Percentiles rank a stretch among this genome's conserved stretches.
These are phyloP conservation scores for Saccopteryx leptura DNA, from an alignment of 2,113 vertebrate genomes.

Conservation along the genomic window DNA sequence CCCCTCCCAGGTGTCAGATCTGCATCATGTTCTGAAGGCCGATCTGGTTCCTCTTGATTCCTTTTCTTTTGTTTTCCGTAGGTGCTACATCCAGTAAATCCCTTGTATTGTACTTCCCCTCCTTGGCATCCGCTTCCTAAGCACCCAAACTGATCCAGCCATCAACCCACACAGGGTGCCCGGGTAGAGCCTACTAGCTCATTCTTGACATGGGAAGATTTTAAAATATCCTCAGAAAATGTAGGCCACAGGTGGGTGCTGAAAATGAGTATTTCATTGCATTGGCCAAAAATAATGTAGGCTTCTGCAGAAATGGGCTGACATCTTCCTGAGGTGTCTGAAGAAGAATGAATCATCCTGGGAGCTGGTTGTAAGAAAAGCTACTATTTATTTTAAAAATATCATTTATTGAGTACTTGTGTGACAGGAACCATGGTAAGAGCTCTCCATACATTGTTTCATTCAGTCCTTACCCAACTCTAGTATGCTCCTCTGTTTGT, in stretches of 20 bases:
- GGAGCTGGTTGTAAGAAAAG: conserved; percentile 45
- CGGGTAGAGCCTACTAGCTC: not conserved
- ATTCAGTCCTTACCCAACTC: conserved; percentile 63
- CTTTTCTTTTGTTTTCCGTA: not conserved
- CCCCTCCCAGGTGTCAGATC: not conserved
- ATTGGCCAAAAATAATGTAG: not conserved
- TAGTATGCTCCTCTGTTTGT: conserved; percentile 49
- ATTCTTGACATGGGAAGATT: not conserved
- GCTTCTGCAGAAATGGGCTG: not conserved
- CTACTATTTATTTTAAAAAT: conserved; percentile 75
- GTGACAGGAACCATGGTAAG: conserved; percentile 67
- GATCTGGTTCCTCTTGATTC: not conserved
- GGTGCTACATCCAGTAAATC: not conserved
- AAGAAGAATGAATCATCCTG: conserved; percentile 36
- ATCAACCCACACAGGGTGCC: not conserved
- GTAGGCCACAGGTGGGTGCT: not conserved
- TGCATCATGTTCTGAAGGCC: not conserved
- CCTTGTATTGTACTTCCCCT: not conserved
- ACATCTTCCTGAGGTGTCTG: not conserved
- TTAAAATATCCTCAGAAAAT: not conserved
- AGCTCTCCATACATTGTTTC: conserved; percentile 63
- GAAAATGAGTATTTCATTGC: not conserved
- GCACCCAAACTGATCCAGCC: not conserved
- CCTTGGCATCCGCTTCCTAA: not conserved
- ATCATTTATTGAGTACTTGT: conserved; percentile 71